Percentiles rank a stretch among this genome's conserved stretches.
phyloP scores from a whole-genome alignment of 2,888 invertebrate genomes.

The Temnothorax rugatulus region DNA sequence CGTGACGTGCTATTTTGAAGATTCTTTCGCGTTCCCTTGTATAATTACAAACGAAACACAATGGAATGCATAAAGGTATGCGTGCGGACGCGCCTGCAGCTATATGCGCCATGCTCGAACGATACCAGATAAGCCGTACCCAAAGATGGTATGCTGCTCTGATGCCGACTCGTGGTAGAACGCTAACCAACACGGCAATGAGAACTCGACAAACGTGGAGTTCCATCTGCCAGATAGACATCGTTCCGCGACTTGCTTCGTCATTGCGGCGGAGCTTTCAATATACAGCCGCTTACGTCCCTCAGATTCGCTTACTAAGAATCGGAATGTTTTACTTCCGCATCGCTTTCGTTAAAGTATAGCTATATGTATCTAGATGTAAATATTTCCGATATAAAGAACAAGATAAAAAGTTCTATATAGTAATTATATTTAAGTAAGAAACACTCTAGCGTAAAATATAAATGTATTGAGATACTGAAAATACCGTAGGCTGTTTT shows the following conservation, averaged over 20 bases:
- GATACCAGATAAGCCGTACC: slow-evolving; percentile 81
- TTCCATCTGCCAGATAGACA: slow-evolving; percentile 79
- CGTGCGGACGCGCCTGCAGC: slow-evolving; percentile 76
- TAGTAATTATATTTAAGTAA: background rate
- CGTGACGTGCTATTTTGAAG: slow-evolving; percentile 70
- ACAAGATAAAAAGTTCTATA: background rate
- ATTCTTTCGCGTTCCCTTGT: slow-evolving; percentile 71
- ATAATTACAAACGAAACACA: slow-evolving; percentile 83
- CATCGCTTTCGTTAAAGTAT: slow-evolving; percentile 6
- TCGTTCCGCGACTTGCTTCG: slow-evolving; percentile 79
- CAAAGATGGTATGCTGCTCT: slow-evolving; percentile 82
- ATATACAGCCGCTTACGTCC: slow-evolving; percentile 59
- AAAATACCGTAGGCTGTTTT: background rate
- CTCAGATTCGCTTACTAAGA: slow-evolving; percentile 31
- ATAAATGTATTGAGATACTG: background rate
- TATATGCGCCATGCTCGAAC: slow-evolving; percentile 73
- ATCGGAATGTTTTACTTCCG: slow-evolving; percentile 34
- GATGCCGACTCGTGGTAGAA: slow-evolving; percentile 65
- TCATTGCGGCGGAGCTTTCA: slow-evolving; percentile 75
- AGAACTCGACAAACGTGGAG: slow-evolving; percentile 69
- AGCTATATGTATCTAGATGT: background rate
- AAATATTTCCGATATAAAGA: background rate
- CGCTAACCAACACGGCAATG: slow-evolving; percentile 56
- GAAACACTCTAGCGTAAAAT: background rate
- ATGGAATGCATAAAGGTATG: slow-evolving; percentile 83